Evolutionary conservation across 1,140 invertebrate species (phyloP).

Genomic region (Copidosoma floridanum): DNA sequence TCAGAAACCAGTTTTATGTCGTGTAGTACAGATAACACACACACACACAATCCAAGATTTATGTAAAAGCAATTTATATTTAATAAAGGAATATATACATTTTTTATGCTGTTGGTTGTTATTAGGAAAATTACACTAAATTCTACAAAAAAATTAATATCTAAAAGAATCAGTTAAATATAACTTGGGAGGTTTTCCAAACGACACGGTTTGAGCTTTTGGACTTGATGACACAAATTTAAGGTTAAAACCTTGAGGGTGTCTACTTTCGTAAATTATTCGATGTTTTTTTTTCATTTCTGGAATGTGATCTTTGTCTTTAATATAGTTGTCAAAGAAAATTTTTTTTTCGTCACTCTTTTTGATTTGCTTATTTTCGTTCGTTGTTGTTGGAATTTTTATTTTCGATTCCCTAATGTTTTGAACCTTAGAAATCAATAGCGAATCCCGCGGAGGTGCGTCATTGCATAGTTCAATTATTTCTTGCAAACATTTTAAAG

Average conservation of each 20-base stretch:
- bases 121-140: no score
- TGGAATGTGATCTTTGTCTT: slow-evolving; percentile 3
- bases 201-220: no score
- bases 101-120: no score
- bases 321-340: background rate
- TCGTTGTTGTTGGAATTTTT: background rate
- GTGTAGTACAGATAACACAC: no score
- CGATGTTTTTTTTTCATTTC: slow-evolving; percentile 13
- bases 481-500: background rate
- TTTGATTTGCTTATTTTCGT: background rate
- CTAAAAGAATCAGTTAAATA: no score
- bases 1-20: slow-evolving; percentile 2
- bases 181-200: no score
- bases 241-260: background rate
- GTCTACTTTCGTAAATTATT: slow-evolving; percentile 9
- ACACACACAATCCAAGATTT: slow-evolving; percentile 8
- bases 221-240: background rate
- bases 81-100: slow-evolving; percentile 17
- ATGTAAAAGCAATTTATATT: slow-evolving; percentile 13
- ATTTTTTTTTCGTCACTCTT: background rate
- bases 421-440: no score
- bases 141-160: background rate
- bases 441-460: no score
- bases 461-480: no score
- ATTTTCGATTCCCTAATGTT: no score